These are phyloP conservation scores for Oreochromis tanganicae DNA, from an alignment of 2,113 vertebrate species.

Conservation along the genomic window DNA sequence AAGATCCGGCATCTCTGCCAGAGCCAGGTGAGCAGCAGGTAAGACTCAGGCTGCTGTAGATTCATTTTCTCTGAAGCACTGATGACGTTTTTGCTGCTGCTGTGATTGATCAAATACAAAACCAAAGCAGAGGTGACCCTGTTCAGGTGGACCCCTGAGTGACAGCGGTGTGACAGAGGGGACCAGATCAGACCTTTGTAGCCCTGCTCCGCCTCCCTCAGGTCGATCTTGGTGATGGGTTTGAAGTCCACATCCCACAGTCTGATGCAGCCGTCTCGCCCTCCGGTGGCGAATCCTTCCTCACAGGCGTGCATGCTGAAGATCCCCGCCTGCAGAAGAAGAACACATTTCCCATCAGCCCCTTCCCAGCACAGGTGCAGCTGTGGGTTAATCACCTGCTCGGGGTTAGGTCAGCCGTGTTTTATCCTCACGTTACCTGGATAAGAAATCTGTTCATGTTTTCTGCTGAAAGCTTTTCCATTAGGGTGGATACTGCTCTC, in stretches of 20 bases:
- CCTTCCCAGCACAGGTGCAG: not conserved
- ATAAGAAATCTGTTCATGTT: not conserved
- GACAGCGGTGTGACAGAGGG: not conserved
- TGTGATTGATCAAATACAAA: not conserved
- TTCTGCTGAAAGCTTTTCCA: not conserved
- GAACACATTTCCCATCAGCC: not conserved
- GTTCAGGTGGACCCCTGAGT: not conserved
- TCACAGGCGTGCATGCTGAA: conserved; percentile 96
- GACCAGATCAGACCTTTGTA: conserved; percentile 79
- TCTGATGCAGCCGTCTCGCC: conserved; percentile 91
- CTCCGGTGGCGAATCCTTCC: conserved; percentile 94
- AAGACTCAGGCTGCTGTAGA: not conserved
- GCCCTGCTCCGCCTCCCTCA: conserved; percentile 92
- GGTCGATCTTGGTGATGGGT: conserved; percentile 97
- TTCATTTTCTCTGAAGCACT: not conserved
- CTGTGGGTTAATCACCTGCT: not conserved
- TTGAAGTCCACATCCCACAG: conserved; percentile 96
- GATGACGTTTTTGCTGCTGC: not conserved
- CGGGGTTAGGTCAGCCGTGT: not conserved
- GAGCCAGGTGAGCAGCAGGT: not conserved
- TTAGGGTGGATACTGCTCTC: not conserved
- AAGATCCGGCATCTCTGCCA: not conserved
- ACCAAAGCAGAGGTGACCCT: not conserved
- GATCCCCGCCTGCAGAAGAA: conserved; percentile 83
- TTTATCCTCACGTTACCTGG: not conserved